Base-by-base conservation (phyloP, 2,888 invertebrate genomes). In the Chalcosyrphus nemorum region DNA sequence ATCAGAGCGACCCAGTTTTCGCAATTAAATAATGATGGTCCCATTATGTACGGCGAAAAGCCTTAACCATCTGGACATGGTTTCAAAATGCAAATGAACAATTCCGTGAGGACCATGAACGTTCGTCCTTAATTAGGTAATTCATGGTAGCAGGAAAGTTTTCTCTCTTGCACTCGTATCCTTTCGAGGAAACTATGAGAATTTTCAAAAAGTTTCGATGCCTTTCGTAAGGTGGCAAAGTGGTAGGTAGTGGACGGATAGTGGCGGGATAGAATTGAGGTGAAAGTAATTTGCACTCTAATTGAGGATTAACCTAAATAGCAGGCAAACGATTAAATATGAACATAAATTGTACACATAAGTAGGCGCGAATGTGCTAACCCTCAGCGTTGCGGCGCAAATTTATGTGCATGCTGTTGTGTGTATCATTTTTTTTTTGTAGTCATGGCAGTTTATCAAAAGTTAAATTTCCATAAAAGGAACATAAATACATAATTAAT, bases 61-160 rank as follows among this genome's bases (percentile, higher is more conserved):
- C 21, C 52, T 52, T 59, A 27, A 56, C 41, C 50, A 76, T 57
- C 57, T 76, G 66, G 66, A 76, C 61, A 76, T 68, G 66, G 57
- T 52, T 68, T 68, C 32, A 76, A 76, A 68, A 68, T 76, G 59
- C 76, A 76, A 76, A 76, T 76, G 76, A 74, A 56, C 74, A 74
- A 65, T 59, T 41, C 43, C 52, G 59, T 32, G 15, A 59, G 59
- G 68, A 35, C 76, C 76, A 59, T 68, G 29, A 76, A 41, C 59
- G 59, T 76, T 76, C 57, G 59, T 43, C 41, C 74, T 74, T 74
- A 74, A 74, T 74, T 65, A 65, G 74, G 56, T 54, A 56, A 74
- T 56, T 74, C 65, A 45, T n/a, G 32, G 74, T 21, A 63, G 56
- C 24, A 45, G 15, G 17, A 19, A 63, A 63, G 47, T 45, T 47